Evolutionary conservation across 2,797 vertebrate genomes (phyloP).

Genomic region (Danio aesculapii): DNA sequence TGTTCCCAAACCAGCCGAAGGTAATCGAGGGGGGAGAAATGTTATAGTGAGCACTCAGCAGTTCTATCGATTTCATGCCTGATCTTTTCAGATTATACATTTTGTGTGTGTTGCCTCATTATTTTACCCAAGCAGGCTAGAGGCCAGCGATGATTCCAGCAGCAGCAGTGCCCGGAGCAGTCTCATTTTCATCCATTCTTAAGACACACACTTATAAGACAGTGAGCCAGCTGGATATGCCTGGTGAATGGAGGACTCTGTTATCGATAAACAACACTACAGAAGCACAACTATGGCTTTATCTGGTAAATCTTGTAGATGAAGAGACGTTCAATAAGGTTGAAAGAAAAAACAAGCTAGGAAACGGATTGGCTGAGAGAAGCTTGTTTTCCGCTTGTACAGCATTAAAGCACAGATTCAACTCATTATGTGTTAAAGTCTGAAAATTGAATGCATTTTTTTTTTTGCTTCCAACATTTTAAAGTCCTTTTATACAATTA

Average conservation of each 20-base stretch:
- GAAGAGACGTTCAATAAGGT: background rate
- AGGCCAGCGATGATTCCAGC: conserved; percentile 3
- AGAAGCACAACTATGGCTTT: background rate
- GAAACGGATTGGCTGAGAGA: background rate
- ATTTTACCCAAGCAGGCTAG: conserved; percentile 13
- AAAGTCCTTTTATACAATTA: background rate
- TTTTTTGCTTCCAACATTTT: no score
- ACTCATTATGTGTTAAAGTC: background rate
- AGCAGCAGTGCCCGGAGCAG: background rate
- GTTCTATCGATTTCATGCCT: background rate
- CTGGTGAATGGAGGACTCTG: background rate
- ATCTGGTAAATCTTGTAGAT: conserved; percentile 1
- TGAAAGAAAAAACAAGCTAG: background rate
- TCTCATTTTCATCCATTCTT: conserved; percentile 25
- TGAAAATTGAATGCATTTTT: background rate
- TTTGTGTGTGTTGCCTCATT: conserved; percentile 14
- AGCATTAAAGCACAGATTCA: background rate
- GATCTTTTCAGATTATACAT: conserved; percentile 34
- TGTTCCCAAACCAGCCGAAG: conserved; percentile 13
- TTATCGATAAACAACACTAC: conserved; percentile 5
- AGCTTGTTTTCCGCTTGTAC: background rate
- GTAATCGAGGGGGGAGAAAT: background rate
- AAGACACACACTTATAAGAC: background rate
- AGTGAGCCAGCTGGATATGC: background rate
- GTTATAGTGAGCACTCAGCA: conserved; percentile 15